These are phyloP conservation scores for Pelobates cultripes DNA, from an alignment of 2,797 vertebrate genomes.

Conservation along the genomic window DNA sequence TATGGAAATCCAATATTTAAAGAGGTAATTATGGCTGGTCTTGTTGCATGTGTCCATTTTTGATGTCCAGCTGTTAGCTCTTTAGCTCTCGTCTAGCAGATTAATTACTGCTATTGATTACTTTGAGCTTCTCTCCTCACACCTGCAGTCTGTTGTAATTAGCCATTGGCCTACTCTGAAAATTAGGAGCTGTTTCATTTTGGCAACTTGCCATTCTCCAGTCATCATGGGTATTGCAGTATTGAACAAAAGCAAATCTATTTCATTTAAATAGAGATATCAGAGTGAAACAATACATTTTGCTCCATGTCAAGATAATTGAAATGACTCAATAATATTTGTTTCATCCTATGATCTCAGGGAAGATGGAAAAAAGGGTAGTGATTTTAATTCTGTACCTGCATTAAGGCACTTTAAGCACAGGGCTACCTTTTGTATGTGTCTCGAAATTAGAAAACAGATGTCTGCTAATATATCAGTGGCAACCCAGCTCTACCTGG, in stretches of 20 bases:
- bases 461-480: too few species aligned
- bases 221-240: constrained; percentile 71
- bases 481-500: too few species aligned
- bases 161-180: constrained; percentile 81
- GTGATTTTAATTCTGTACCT: constrained; percentile 52
- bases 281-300: constrained; percentile 72
- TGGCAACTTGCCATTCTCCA: constrained; percentile 81
- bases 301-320: constrained; percentile 68
- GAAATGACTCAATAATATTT: constrained; percentile 63
- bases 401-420: neutral
- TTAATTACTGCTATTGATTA: constrained; percentile 89
- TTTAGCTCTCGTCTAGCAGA: constrained; percentile 84
- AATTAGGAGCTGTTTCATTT: constrained; percentile 82
- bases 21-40: constrained; percentile 85
- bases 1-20: constrained; percentile 86
- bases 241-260: constrained; percentile 80
- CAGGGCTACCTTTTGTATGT: neutral
- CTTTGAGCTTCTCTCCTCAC: constrained; percentile 83
- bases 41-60: constrained; percentile 85
- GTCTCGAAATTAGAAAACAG: neutral
- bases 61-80: constrained; percentile 86
- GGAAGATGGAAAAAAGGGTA: constrained; percentile 30
- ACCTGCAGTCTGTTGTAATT: constrained; percentile 85
- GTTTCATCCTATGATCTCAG: constrained; percentile 63
- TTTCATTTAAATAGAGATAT: constrained; percentile 81